phyloP scores from a whole-genome alignment of 2,888 invertebrate species.

The Eilema depressum region DNA sequence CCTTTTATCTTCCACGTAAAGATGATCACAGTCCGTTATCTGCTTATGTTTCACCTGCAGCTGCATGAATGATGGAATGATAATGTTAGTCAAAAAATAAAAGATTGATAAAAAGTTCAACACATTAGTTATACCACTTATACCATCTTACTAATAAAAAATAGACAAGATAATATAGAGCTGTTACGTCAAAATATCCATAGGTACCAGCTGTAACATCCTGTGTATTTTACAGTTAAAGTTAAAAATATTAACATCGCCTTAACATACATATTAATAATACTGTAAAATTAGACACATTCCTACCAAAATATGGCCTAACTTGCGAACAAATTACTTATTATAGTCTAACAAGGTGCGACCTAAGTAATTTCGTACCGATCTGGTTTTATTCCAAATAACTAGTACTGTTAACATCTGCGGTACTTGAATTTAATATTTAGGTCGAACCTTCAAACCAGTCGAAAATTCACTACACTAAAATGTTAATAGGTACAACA shows the following conservation, averaged over 20 bases:
- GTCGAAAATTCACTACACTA: constrained; percentile 45
- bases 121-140: too few relatives aligned
- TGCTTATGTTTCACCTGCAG: not conserved
- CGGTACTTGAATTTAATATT: constrained; percentile 41
- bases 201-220: too few relatives aligned
- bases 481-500: constrained; percentile 45
- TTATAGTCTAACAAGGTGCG: not conserved
- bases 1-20: not conserved
- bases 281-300: not conserved
- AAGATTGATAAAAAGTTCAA: too few relatives aligned
- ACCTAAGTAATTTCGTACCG: not conserved
- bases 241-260: not conserved
- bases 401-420: constrained; percentile 2
- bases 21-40: not conserved
- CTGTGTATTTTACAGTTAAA: too few relatives aligned
- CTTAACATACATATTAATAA: not conserved
- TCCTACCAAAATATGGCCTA: not conserved
- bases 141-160: too few relatives aligned
- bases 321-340: not conserved
- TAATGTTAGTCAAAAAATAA: not conserved
- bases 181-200: too few relatives aligned
- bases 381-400: constrained; percentile 6
- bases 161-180: too few relatives aligned
- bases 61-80: not conserved
- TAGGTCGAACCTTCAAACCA: constrained; percentile 40